A percentile compares a stretch with the other conserved stretches of the same genome.
Conservation (phyloP, 2,888 invertebrate species). For the Stictocephala bisonia region DNA sequence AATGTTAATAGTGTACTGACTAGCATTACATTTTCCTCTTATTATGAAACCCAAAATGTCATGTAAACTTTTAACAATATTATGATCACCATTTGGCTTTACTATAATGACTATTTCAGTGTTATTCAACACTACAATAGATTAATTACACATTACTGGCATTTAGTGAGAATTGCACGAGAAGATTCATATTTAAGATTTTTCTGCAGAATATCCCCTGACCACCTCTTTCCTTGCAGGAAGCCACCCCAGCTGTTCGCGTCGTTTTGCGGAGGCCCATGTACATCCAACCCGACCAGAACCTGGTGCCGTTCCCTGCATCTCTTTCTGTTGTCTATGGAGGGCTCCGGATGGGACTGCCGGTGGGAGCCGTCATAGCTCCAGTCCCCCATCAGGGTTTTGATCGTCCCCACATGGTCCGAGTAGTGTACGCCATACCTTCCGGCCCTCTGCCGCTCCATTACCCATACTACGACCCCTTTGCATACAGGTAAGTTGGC, state of each 20-base stretch:
- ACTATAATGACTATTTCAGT: too few relatives aligned
- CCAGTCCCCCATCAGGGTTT: constrained; percentile 60
- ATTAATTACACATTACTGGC: too few relatives aligned
- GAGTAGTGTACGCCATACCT: constrained; percentile 65
- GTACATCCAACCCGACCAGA: constrained; percentile 63
- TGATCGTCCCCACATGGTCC: constrained; percentile 63
- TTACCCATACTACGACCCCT: constrained; percentile 54
- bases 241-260: constrained; percentile 65
- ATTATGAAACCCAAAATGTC: too few relatives aligned
- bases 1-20: too few relatives aligned
- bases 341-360: constrained; percentile 64
- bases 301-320: constrained; percentile 65
- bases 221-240: too few relatives aligned
- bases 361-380: constrained; percentile 65
- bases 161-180: too few relatives aligned
- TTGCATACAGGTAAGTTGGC: constrained; percentile 54
- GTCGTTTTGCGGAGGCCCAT: constrained; percentile 64
- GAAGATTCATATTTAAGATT: too few relatives aligned
- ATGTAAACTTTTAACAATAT: too few relatives aligned
- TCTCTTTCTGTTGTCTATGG: constrained; percentile 64
- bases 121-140: too few relatives aligned
- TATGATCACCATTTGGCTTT: too few relatives aligned
- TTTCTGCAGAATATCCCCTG: too few relatives aligned
- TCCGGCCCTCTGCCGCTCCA: constrained; percentile 61
- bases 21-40: too few relatives aligned